These are phyloP conservation scores for Trisateles emortualis DNA, from an alignment of 2,888 invertebrate genomes.

Conservation along the genomic window DNA sequence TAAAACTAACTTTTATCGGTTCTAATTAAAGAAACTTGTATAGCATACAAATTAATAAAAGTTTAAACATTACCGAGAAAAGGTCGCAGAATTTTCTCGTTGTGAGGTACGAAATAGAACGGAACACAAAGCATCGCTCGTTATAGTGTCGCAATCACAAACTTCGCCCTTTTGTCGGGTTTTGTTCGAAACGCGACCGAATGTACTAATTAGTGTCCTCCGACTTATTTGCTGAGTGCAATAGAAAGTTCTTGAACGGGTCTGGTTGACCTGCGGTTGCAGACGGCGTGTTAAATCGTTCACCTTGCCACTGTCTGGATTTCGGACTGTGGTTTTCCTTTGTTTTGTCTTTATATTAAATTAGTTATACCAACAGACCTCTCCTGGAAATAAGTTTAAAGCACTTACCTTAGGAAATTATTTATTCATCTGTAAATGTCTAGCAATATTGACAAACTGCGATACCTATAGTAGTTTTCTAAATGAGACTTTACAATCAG, in stretches of 20 bases:
- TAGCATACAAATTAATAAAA: slow-evolving; percentile 48
- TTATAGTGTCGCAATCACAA: slow-evolving; percentile 71
- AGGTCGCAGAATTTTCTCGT: slow-evolving; percentile 24
- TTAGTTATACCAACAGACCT: background rate
- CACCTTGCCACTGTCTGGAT: slow-evolving; percentile 54
- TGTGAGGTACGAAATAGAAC: slow-evolving; percentile 27
- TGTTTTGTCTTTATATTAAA: slow-evolving; percentile 42
- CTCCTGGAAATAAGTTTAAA: background rate
- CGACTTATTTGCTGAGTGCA: slow-evolving; percentile 70
- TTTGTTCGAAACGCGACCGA: slow-evolving; percentile 61
- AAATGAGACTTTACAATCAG: no score
- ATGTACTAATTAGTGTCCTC: slow-evolving; percentile 80
- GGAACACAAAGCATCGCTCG: slow-evolving; percentile 59
- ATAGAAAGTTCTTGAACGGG: slow-evolving; percentile 69
- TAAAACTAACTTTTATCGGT: slow-evolving; percentile 33
- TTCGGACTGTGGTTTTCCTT: slow-evolving; percentile 50
- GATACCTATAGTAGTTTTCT: no score
- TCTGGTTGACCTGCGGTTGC: slow-evolving; percentile 61
- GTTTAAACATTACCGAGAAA: slow-evolving; percentile 37
- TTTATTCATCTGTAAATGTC: no score
- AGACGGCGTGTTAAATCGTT: slow-evolving; percentile 57
- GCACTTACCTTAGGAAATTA: no score
- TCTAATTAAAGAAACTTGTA: slow-evolving; percentile 42
- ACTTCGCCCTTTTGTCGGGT: slow-evolving; percentile 70
- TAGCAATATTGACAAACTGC: no score